Base-by-base conservation (phyloP, 2,797 vertebrate genomes). In the Pempheris klunzingeri region DNA sequence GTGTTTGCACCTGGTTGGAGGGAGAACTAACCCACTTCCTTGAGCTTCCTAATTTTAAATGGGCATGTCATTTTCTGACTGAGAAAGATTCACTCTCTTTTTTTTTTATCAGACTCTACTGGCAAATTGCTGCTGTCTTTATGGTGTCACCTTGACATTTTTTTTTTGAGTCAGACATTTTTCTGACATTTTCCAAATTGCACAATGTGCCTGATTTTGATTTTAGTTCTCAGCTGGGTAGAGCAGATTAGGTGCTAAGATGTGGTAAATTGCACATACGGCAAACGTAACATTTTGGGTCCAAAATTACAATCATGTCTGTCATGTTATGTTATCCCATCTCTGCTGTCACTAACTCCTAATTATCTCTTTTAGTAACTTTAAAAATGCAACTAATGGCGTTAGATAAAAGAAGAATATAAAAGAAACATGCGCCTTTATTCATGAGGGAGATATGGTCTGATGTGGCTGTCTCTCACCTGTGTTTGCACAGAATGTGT, bases 131-230 rank as follows among this genome's bases (percentile, higher is more conserved):
- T 50, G 10, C 64, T 24, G 50, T 65, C 46, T 61, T 32, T 44
- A 34, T 49, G 32, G 36, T 64, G 70, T 78, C 81, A 84, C 74
- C 60, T 55, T 87, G 84, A 88, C 88, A 90, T 89, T 87, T 86
- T 74, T 86, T 74, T 32, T 32, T 6, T 32, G 30, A 32, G 30
- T 32, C 80, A 63, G 52, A 72, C 83, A 70, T 65, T 28, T 41
- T 74, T 81, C 46, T 84, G 88, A 81, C 77, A 84, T 87, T 86
- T 89, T 75, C 28, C 54, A 82, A 71, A 88, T 83, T 82, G 81
- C 49, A 62, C 64, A 13, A 52, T 67, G 55, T 74, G 70, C 86
- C 69, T 57, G 76, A 82, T 77, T 78, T 71, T 7, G 63, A 75
- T 82, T 82, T 67, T 14, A 44, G 49, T 63, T 73, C 24, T 64